phyloP scores from a whole-genome alignment of 2,113 vertebrate genomes.

The Nothocercus nigrocapillus region DNA sequence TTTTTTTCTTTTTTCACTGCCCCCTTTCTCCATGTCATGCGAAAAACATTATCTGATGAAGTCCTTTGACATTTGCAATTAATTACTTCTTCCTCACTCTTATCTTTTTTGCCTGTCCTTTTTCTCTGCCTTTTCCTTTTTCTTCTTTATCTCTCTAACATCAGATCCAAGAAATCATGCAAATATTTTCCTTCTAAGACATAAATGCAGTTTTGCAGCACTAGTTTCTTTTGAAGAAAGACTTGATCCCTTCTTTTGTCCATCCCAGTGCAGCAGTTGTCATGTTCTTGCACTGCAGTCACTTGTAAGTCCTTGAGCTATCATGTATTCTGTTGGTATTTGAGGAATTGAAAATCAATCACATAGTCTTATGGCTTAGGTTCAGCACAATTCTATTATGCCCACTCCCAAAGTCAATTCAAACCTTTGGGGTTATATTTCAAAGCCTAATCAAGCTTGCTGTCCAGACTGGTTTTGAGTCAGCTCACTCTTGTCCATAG shows the following conservation, averaged over 20 bases:
- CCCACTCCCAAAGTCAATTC: slow-evolving; percentile 52
- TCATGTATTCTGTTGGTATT: slow-evolving; percentile 48
- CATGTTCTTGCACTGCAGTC: slow-evolving; percentile 6
- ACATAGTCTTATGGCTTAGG: slow-evolving; percentile 47
- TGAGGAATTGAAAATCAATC: slow-evolving; percentile 70
- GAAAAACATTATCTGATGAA: slow-evolving; percentile 38
- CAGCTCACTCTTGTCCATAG: slow-evolving; percentile 27
- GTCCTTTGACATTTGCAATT: slow-evolving; percentile 35
- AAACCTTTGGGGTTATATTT: slow-evolving; percentile 58
- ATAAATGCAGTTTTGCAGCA: neutral
- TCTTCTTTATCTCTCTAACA: neutral
- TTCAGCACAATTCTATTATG: slow-evolving; percentile 68
- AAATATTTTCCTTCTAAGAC: slow-evolving; percentile 3
- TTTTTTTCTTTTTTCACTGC: neutral
- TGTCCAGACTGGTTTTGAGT: slow-evolving; percentile 29
- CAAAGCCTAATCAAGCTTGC: slow-evolving; percentile 67
- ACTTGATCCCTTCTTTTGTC: slow-evolving; percentile 9
- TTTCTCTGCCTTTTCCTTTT: neutral
- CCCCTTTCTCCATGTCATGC: neutral
- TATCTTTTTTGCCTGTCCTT: slow-evolving; percentile 22
- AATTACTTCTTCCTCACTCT: slow-evolving; percentile 31
- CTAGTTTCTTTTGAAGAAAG: neutral
- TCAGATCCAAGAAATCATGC: slow-evolving; percentile 30
- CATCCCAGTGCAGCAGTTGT: neutral
- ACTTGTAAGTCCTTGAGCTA: slow-evolving; percentile 31